phyloP scores from a whole-genome alignment of 2,113 vertebrate species.

The Rhinolophus sinicus region DNA sequence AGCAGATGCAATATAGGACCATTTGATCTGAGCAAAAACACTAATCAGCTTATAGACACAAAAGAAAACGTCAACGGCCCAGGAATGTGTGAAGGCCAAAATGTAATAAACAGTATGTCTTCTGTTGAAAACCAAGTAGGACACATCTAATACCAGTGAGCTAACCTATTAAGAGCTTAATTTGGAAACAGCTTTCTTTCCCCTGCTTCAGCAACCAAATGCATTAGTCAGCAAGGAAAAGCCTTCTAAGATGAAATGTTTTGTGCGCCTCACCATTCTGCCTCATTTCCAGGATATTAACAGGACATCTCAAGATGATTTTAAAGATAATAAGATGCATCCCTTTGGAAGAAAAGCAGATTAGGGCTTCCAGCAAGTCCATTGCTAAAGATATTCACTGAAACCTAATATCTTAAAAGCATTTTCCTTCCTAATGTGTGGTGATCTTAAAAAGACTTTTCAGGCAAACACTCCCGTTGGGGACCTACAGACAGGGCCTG shows the following conservation, averaged over 20 bases:
- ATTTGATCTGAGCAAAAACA: constrained; percentile 26
- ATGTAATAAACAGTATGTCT: not conserved
- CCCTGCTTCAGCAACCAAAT: not conserved
- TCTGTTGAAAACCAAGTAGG: not conserved
- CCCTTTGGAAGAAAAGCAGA: constrained; percentile 23
- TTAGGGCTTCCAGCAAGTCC: constrained; percentile 2
- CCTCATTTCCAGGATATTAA: constrained; percentile 9
- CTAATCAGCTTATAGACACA: not conserved
- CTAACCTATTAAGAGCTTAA: not conserved
- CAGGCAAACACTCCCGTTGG: not conserved
- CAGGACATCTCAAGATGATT: not conserved
- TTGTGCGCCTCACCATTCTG: not conserved
- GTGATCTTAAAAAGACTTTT: constrained; percentile 16
- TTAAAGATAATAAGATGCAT: constrained; percentile 33
- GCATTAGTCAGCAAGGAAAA: not conserved
- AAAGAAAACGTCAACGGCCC: not conserved
- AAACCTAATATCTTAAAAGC: constrained; percentile 56
- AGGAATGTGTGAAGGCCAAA: not conserved
- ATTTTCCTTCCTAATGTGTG: not conserved
- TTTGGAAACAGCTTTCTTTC: not conserved
- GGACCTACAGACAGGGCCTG: not conserved
- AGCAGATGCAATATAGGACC: not conserved
- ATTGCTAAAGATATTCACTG: not conserved
- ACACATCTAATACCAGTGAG: not conserved
- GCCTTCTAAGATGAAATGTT: not conserved